Conservation (phyloP, 1,140 invertebrate genomes). For the Acromyrmex charruanus region DNA sequence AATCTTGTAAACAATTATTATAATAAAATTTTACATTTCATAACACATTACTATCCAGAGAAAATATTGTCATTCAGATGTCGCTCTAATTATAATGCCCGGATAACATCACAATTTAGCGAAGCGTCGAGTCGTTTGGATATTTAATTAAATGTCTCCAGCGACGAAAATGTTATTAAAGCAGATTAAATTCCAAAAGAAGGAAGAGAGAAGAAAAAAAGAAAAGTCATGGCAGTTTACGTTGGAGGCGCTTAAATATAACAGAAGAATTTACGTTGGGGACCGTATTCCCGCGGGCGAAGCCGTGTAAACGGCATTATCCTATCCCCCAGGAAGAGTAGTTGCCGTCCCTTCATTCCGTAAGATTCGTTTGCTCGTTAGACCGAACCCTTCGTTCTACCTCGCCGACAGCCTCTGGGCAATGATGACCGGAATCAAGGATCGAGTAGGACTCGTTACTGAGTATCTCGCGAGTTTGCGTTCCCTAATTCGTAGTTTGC, state of each 20-base stretch:
- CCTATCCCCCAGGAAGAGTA: background rate
- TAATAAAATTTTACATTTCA: background rate
- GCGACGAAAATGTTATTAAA: slow-evolving; percentile 57
- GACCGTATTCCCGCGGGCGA: slow-evolving; percentile 23
- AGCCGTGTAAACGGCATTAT: slow-evolving; percentile 61
- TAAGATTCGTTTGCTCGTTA: slow-evolving; percentile 65
- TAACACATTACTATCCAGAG: background rate
- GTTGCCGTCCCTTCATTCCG: slow-evolving; percentile 27
- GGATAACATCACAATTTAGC: slow-evolving; percentile 50
- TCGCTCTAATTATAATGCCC: slow-evolving; percentile 36
- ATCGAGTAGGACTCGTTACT: slow-evolving; percentile 45
- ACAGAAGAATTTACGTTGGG: slow-evolving; percentile 54
- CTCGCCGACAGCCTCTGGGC: background rate
- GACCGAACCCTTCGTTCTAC: slow-evolving; percentile 44
- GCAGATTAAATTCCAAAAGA: slow-evolving; percentile 53
- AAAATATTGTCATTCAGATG: slow-evolving; percentile 13
- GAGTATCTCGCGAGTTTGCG: slow-evolving; percentile 48
- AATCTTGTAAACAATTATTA: background rate
- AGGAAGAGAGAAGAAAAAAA: background rate
- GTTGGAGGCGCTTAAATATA: slow-evolving; percentile 51
- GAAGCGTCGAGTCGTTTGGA: slow-evolving; percentile 37
- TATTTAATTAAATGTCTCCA: slow-evolving; percentile 61
- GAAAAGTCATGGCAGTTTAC: slow-evolving; percentile 33
- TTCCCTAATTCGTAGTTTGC: slow-evolving; percentile 55
- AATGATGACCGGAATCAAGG: slow-evolving; percentile 33